phyloP scores from a whole-genome alignment of 2,888 invertebrate genomes.

The Harmothoe impar region DNA sequence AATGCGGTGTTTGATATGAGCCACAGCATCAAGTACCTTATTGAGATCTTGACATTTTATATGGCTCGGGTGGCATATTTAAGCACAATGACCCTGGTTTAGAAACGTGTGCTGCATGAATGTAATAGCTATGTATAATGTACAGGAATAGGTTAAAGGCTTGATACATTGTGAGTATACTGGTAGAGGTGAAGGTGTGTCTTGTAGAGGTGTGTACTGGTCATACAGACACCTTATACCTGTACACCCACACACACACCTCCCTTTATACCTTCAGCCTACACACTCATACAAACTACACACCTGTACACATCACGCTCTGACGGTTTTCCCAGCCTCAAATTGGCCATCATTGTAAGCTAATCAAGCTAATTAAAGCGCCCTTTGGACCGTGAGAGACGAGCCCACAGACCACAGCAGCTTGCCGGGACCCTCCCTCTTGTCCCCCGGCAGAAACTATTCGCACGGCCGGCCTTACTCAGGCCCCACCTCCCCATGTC shows the following conservation, averaged over 20 bases:
- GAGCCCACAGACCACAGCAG: background rate
- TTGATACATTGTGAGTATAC: too few species aligned
- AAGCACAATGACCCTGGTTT: too few species aligned
- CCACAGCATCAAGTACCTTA: too few species aligned
- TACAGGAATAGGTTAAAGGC: too few species aligned
- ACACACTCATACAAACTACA: background rate
- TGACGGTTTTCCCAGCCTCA: background rate
- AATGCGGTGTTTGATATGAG: too few species aligned
- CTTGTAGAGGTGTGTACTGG: background rate
- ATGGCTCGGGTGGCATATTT: too few species aligned
- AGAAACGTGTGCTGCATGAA: too few species aligned
- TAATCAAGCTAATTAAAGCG: conserved; percentile 43
- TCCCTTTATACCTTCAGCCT: background rate
- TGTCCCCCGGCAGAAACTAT: background rate
- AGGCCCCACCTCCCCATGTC: background rate
- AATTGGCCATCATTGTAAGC: conserved; percentile 46
- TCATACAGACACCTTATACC: background rate
- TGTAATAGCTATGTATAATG: too few species aligned
- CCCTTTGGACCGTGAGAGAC: conserved; percentile 28
- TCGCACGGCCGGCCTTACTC: conserved; percentile 16
- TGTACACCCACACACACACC: background rate
- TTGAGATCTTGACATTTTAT: too few species aligned
- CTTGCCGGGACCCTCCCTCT: background rate
- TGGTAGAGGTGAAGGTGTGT: too few species aligned
- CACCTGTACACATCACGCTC: conserved; percentile 4